Evolutionary conservation across 2,797 vertebrate genomes (phyloP), one percentile per base, ranked within the genome.

Genomic region (Gymnothorax javanicus): DNA sequence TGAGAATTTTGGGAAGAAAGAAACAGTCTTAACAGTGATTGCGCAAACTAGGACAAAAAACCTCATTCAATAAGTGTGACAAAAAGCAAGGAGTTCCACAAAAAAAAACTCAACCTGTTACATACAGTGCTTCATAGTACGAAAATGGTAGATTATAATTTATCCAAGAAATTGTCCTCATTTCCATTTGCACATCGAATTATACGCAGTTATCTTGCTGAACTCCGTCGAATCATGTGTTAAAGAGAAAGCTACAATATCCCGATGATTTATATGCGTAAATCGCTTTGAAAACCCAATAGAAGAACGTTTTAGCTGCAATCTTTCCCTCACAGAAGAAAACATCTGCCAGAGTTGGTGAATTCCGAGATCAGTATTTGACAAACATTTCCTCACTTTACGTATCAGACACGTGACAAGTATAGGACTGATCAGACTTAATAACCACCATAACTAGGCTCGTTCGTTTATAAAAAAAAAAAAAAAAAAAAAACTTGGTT

Each of bases 1-100:
- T 97, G 83, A 88, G 92, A 25, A 27, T 82, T 17, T 57, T 84
- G 60, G 20, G 33, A 75, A 56, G 57, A 86, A 54, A 64, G n/a
- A 11, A 43, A 84, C 25, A 17, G 56, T 52, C 23, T 60, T 82
- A 84, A 64, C 15, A 64, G 25, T 62, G 17, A 58, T 33, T 73
- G 3, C 17, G 5, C 5, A 52, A 50, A 20, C 23, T n/a, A 4
- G 23, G 23, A 64, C 33, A 43, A 57, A 71, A 56, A 71, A 54
- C 23, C 33, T 57, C 7, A 85, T 56, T 56, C 52, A n/a, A 52
- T 56, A 43, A 81, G 23, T 56, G 7, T 81, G 52, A n/a, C 33
- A 56, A n/a, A 81, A 54, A 52, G 71, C 11, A 2, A 81, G 11
- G 54, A 17, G 50, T 12, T 81, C 20, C 1, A n/a, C 56, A 9